Evolutionary conservation across 2,113 vertebrate genomes (phyloP).

Genomic region (Colius striatus): DNA sequence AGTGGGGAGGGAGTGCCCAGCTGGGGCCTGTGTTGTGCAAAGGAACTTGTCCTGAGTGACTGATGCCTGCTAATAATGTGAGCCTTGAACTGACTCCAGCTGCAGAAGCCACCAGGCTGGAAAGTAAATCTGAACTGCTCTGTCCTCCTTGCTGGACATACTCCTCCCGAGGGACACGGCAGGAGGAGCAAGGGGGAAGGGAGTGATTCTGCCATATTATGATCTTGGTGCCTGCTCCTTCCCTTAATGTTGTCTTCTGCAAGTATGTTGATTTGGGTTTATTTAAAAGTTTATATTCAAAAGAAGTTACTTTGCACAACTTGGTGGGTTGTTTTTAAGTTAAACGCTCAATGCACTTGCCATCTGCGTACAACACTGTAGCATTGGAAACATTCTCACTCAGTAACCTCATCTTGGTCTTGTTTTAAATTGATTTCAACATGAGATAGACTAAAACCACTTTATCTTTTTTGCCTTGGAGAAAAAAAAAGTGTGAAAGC

Average conservation of each 20-base stretch:
- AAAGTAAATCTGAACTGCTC: background rate
- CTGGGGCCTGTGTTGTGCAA: slow-evolving; percentile 7
- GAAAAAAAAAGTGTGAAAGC: slow-evolving; percentile 23
- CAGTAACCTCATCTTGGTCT: slow-evolving; percentile 70
- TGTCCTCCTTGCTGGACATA: background rate
- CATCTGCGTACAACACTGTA: slow-evolving; percentile 72
- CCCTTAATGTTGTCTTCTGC: slow-evolving; percentile 38
- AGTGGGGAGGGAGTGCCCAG: slow-evolving; percentile 31
- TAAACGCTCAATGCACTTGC: slow-evolving; percentile 70
- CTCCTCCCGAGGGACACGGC: background rate
- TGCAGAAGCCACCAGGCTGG: background rate
- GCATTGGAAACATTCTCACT: slow-evolving; percentile 65
- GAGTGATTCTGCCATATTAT: slow-evolving; percentile 48
- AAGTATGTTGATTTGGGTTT: slow-evolving; percentile 57
- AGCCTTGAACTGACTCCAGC: slow-evolving; percentile 8
- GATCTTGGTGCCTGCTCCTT: slow-evolving; percentile 75
- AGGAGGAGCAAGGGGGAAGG: background rate
- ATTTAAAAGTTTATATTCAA: slow-evolving; percentile 71
- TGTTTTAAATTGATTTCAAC: slow-evolving; percentile 11
- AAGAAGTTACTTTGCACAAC: slow-evolving; percentile 77
- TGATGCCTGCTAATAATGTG: background rate
- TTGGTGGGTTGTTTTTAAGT: slow-evolving; percentile 1
- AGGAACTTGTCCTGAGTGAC: slow-evolving; percentile 6
- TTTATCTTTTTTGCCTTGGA: slow-evolving; percentile 46
- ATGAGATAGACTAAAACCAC: slow-evolving; percentile 49